A percentile compares a stretch with the other conserved stretches of the same genome.
Evolutionary conservation across 2,888 invertebrate species (phyloP).

Genomic region (Rapana venosa): DNA sequence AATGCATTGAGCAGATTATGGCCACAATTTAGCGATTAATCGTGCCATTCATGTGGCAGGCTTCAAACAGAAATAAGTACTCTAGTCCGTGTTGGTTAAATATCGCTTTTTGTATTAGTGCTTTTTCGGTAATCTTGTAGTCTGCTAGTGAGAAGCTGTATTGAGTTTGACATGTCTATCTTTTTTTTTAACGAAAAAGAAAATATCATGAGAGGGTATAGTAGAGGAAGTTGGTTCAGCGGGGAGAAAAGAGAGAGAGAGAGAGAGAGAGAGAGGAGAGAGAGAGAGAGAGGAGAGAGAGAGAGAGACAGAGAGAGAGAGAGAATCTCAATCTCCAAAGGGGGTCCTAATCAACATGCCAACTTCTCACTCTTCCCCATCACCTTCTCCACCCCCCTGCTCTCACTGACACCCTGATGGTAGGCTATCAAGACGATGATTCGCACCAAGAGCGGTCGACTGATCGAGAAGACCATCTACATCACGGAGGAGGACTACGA

Average conservation of each 20-base stretch:
- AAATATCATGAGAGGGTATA: too few relatives aligned
- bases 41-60: too few relatives aligned
- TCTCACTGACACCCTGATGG: slow-evolving; percentile 57
- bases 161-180: too few relatives aligned
- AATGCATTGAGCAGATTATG: too few relatives aligned
- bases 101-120: too few relatives aligned
- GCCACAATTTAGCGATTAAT: too few relatives aligned
- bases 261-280: slow-evolving; percentile 68
- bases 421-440: slow-evolving; percentile 72
- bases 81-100: too few relatives aligned
- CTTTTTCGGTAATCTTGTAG: too few relatives aligned
- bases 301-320: slow-evolving; percentile 74
- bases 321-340: slow-evolving; percentile 54
- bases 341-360: slow-evolving; percentile 65
- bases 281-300: slow-evolving; percentile 74
- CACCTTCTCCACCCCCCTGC: neutral
- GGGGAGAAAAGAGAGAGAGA: slow-evolving; percentile 65
- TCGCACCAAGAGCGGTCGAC: slow-evolving; percentile 76
- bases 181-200: too few relatives aligned
- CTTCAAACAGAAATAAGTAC: too few relatives aligned
- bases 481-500: slow-evolving; percentile 77
- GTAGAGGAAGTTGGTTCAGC: neutral
- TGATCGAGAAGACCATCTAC: slow-evolving; percentile 76
- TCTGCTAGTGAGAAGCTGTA: too few relatives aligned
- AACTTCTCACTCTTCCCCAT: neutral